Conservation (phyloP, 2,888 invertebrate genomes). For the Drosophila seclusa region DNA sequence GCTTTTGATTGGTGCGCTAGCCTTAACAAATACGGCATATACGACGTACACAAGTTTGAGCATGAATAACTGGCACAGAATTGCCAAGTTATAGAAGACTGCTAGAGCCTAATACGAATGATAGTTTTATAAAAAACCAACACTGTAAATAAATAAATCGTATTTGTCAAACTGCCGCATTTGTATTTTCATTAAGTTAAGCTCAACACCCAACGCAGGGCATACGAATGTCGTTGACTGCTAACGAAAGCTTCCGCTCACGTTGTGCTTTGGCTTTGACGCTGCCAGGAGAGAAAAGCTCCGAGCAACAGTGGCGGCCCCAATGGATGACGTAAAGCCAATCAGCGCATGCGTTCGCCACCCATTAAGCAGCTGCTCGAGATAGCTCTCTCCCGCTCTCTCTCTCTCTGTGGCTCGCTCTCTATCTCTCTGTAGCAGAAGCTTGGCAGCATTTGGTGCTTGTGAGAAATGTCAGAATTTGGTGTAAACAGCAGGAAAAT, state of each 20-base stretch:
- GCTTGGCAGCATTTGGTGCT: conserved; percentile 28
- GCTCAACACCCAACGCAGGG: conserved; percentile 4
- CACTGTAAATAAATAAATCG: neutral
- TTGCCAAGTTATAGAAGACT: neutral
- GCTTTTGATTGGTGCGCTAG: conserved; percentile 41
- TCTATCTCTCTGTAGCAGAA: conserved; percentile 3
- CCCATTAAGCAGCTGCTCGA: conserved; percentile 32
- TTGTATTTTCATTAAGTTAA: neutral
- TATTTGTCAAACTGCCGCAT: neutral
- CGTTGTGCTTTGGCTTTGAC: conserved; percentile 6
- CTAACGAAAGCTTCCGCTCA: conserved; percentile 30
- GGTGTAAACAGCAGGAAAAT: conserved; percentile 78
- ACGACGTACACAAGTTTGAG: neutral
- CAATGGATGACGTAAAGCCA: conserved; percentile 70
- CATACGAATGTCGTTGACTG: conserved; percentile 15
- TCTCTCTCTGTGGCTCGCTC: neutral
- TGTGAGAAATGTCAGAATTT: conserved; percentile 71
- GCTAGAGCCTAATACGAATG: neutral
- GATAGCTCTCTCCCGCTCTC: conserved; percentile 5
- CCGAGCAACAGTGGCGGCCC: conserved; percentile 49
- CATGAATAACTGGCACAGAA: neutral
- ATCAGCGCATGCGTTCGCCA: conserved; percentile 57
- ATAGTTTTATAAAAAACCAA: neutral
- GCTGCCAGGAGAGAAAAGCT: conserved; percentile 44
- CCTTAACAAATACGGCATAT: conserved; percentile 26